phyloP scores from a whole-genome alignment of 2,113 vertebrate species.

The Eurystomus gularis region DNA sequence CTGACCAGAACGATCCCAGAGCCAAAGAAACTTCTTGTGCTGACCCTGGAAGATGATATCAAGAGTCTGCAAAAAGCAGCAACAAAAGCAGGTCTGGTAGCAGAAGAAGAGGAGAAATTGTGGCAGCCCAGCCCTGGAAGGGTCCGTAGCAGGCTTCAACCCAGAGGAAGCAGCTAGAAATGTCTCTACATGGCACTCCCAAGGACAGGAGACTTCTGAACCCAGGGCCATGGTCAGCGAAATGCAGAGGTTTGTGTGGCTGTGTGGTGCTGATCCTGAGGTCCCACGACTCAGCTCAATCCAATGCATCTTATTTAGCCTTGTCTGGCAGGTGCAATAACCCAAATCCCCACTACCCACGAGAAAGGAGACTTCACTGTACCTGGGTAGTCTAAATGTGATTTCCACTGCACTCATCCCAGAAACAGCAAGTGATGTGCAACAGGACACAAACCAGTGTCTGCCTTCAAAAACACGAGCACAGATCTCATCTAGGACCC shows the following conservation, averaged over 20 bases:
- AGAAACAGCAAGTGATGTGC: neutral
- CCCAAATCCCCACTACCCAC: neutral
- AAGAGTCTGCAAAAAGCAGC: neutral
- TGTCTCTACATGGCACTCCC: accelerated
- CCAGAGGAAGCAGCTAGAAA: neutral
- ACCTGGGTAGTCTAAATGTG: neutral
- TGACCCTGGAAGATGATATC: neutral
- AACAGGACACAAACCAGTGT: neutral
- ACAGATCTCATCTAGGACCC: neutral
- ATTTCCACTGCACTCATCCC: neutral
- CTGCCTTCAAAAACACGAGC: neutral
- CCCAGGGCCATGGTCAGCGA: neutral
- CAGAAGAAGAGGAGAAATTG: neutral
- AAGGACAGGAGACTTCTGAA: neutral
- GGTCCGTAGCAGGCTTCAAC: neutral
- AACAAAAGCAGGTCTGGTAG: neutral
- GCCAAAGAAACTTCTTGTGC: neutral
- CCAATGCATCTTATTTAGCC: neutral
- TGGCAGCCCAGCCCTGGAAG: neutral
- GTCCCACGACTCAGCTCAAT: neutral
- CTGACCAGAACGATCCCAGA: neutral
- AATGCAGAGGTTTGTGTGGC: accelerated
- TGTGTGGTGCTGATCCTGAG: neutral
- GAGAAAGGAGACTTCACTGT: neutral
- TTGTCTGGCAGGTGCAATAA: neutral